Evolutionary conservation across 2,113 vertebrate species (phyloP).

Genomic region (Hylia prasina): DNA sequence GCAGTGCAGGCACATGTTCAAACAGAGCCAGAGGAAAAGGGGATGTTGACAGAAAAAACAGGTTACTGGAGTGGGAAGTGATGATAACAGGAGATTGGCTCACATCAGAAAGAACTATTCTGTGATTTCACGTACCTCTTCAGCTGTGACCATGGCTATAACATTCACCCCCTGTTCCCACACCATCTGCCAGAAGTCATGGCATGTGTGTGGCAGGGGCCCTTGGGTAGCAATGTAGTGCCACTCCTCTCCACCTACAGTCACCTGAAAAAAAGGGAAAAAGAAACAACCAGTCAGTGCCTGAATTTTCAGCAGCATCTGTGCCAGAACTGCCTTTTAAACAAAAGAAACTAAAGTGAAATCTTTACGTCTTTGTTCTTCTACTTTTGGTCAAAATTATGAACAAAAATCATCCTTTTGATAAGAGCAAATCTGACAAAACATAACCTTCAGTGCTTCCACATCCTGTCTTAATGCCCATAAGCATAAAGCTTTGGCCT

Average conservation of each 20-base stretch:
- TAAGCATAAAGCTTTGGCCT: neutral
- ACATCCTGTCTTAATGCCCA: neutral
- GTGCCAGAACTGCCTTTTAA: neutral
- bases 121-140: constrained; percentile 79
- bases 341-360: neutral
- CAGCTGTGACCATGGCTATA: constrained; percentile 94
- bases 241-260: constrained; percentile 89
- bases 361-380: neutral
- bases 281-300: neutral
- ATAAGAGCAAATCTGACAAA: neutral
- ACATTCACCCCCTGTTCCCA: constrained; percentile 95
- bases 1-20: neutral
- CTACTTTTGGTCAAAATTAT: neutral
- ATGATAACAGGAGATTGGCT: neutral
- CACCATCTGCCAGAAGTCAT: constrained; percentile 98
- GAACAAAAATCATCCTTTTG: neutral
- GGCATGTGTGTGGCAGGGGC: constrained; percentile 88
- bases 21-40: neutral
- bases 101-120: neutral
- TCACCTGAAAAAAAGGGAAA: constrained; percentile 73
- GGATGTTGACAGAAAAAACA: neutral
- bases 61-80: neutral
- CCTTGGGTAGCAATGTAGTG: constrained; percentile 95
- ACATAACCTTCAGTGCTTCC: neutral
- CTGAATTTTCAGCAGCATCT: neutral